Percentiles rank a stretch among this genome's conserved stretches.
Evolutionary conservation across 1,140 invertebrate genomes (phyloP).

Genomic region (Drosophila baimaii): DNA sequence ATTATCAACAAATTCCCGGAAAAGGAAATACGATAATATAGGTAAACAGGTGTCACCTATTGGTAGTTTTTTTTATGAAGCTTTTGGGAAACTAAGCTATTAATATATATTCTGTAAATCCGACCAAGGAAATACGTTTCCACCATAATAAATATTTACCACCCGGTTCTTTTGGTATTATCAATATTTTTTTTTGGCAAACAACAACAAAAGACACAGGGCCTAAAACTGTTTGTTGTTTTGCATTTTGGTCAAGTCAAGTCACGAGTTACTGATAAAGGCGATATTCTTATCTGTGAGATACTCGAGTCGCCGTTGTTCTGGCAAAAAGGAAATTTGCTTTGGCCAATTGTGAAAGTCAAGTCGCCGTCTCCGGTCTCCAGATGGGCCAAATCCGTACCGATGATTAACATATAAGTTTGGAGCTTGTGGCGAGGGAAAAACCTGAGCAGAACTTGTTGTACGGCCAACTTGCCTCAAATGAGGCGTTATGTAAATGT

Average conservation of each 20-base stretch:
- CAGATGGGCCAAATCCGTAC: slow-evolving; percentile 10
- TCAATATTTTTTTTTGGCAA: slow-evolving; percentile 27
- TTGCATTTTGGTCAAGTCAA: slow-evolving; percentile 32
- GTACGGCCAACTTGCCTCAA: slow-evolving; percentile 49
- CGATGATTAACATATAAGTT: slow-evolving; percentile 57
- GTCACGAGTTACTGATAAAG: slow-evolving; percentile 57
- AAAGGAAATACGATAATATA: neutral
- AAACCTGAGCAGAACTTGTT: slow-evolving; percentile 40
- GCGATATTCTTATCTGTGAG: slow-evolving; percentile 32
- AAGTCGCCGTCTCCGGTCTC: slow-evolving; percentile 1
- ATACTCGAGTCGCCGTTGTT: slow-evolving; percentile 45
- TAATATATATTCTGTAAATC: slow-evolving; percentile 4
- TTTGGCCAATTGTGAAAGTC: slow-evolving; percentile 43
- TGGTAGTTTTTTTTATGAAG: neutral
- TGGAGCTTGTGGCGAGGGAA: slow-evolving; percentile 37
- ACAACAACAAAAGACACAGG: slow-evolving; percentile 19
- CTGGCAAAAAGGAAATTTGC: slow-evolving; percentile 40
- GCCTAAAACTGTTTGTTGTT: slow-evolving; percentile 37
- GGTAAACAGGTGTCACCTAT: neutral
- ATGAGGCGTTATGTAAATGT: slow-evolving; percentile 60
- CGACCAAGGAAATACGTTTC: slow-evolving; percentile 23
- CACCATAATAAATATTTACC: slow-evolving; percentile 28
- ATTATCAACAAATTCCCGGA: slow-evolving; percentile 1
- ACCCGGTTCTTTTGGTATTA: slow-evolving; percentile 9
- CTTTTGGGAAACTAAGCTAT: neutral